Percentiles rank a stretch among this genome's conserved stretches.
Conservation (phyloP, 2,797 vertebrate species). For the Chromis chromis region DNA sequence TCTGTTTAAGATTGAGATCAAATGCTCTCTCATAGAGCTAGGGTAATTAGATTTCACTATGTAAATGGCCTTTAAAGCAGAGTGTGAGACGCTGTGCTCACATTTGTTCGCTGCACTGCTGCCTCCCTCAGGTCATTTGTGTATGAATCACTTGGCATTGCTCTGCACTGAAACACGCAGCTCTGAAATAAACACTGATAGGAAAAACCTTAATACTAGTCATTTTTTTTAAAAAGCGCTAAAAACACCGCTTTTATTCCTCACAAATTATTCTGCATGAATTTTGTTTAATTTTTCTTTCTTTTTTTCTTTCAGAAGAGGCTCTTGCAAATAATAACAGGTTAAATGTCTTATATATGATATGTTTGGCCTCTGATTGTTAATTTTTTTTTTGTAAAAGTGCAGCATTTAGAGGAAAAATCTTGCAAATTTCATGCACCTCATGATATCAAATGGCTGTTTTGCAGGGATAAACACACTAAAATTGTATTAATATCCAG, state of each 20-base stretch:
- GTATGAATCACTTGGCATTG: slow-evolving; percentile 77
- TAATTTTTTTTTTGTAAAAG: neutral
- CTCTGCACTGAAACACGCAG: slow-evolving; percentile 59
- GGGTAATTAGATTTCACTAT: slow-evolving; percentile 89
- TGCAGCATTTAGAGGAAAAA: slow-evolving; percentile 35
- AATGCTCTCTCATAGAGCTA: slow-evolving; percentile 84
- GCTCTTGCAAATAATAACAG: slow-evolving; percentile 15
- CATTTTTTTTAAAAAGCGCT: slow-evolving; percentile 27
- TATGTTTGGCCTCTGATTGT: slow-evolving; percentile 52
- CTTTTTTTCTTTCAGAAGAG: slow-evolving; percentile 38
- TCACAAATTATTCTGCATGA: slow-evolving; percentile 21
- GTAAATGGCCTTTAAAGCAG: slow-evolving; percentile 86
- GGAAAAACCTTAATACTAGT: slow-evolving; percentile 45
- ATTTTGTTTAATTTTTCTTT: slow-evolving; percentile 43
- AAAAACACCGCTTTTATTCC: slow-evolving; percentile 39
- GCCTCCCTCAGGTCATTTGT: slow-evolving; percentile 88
- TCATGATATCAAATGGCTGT: slow-evolving; percentile 62
- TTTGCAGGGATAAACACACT: slow-evolving; percentile 67
- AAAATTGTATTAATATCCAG: slow-evolving; percentile 41
- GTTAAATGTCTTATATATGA: slow-evolving; percentile 39
- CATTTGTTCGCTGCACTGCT: slow-evolving; percentile 87
- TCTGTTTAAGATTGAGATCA: slow-evolving; percentile 88
- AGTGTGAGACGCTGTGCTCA: slow-evolving; percentile 74
- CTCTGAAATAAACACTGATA: slow-evolving; percentile 55
- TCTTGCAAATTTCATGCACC: slow-evolving; percentile 54